Percentiles rank a stretch among this genome's conserved stretches.
phyloP scores from a whole-genome alignment of 2,888 invertebrate genomes.

The Drosophila monieri region DNA sequence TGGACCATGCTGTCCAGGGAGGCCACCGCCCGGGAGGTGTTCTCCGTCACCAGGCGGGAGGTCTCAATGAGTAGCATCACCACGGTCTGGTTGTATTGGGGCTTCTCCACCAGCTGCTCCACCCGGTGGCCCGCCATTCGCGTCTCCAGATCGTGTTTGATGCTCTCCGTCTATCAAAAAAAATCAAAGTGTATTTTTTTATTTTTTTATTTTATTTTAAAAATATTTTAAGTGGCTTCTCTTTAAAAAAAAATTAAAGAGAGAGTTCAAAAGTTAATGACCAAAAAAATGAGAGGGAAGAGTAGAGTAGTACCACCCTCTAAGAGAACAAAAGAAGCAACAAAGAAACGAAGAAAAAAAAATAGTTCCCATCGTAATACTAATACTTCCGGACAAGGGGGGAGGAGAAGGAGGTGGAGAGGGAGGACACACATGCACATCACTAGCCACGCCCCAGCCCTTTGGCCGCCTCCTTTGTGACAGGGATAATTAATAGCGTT shows the following conservation, averaged over 20 bases:
- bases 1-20: conserved; percentile 84
- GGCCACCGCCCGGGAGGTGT: conserved; percentile 89
- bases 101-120: conserved; percentile 90
- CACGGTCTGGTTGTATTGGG: conserved; percentile 91
- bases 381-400: conserved; percentile 63
- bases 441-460: conserved; percentile 8
- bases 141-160: conserved; percentile 90
- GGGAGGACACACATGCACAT: conserved; percentile 11
- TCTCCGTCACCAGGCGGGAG: conserved; percentile 88
- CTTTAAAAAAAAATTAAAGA: conserved; percentile 48
- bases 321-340: conserved; percentile 9
- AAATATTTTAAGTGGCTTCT: not conserved
- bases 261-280: conserved; percentile 77
- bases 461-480: conserved; percentile 14
- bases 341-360: conserved; percentile 22
- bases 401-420: conserved; percentile 7
- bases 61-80: conserved; percentile 89
- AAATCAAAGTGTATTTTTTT: not conserved
- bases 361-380: conserved; percentile 59
- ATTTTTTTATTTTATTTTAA: not conserved
- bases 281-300: conserved; percentile 52
- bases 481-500: conserved; percentile 77
- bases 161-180: conserved; percentile 87
- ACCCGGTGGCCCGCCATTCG: conserved; percentile 88
- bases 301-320: not conserved